phyloP scores from a whole-genome alignment of 2,888 invertebrate genomes.

The Nudaria mundana region DNA sequence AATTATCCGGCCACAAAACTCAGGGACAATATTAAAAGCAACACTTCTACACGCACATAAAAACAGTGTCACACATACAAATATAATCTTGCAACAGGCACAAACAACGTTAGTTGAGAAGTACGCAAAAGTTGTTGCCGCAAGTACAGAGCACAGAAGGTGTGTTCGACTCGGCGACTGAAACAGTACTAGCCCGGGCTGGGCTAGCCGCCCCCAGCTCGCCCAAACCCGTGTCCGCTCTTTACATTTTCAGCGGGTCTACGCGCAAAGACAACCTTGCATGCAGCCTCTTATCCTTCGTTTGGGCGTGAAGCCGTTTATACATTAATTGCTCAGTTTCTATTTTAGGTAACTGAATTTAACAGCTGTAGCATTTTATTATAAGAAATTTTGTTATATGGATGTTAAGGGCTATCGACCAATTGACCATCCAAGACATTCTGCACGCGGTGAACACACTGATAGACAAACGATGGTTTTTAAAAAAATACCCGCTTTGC shows the following conservation, averaged over 20 bases:
- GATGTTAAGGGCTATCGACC: no score
- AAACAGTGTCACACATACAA: slow-evolving; percentile 17
- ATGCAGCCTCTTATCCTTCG: slow-evolving; percentile 18
- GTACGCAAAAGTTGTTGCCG: slow-evolving; percentile 46
- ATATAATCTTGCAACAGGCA: slow-evolving; percentile 24
- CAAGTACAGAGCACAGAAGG: slow-evolving; percentile 30
- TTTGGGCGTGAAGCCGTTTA: slow-evolving; percentile 7
- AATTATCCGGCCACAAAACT: slow-evolving; percentile 24
- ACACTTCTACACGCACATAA: slow-evolving; percentile 34
- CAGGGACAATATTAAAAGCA: slow-evolving; percentile 23
- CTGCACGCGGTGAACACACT: no score
- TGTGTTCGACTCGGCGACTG: slow-evolving; percentile 48
- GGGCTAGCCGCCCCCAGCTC: slow-evolving; percentile 32
- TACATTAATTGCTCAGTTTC: slow-evolving; percentile 6
- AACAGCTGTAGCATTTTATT: not conserved
- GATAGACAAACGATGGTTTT: no score
- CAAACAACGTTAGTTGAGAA: slow-evolving; percentile 41
- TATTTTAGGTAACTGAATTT: not conserved
- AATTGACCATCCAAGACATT: no score
- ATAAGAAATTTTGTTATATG: not conserved
- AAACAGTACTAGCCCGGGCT: slow-evolving; percentile 56
- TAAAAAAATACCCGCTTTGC: no score
- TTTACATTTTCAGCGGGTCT: slow-evolving; percentile 19
- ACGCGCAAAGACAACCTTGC: slow-evolving; percentile 22
- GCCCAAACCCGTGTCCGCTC: slow-evolving; percentile 22